These are phyloP conservation scores for Adela reaumurella DNA, from an alignment of 2,888 invertebrate species.

Conservation along the genomic window DNA sequence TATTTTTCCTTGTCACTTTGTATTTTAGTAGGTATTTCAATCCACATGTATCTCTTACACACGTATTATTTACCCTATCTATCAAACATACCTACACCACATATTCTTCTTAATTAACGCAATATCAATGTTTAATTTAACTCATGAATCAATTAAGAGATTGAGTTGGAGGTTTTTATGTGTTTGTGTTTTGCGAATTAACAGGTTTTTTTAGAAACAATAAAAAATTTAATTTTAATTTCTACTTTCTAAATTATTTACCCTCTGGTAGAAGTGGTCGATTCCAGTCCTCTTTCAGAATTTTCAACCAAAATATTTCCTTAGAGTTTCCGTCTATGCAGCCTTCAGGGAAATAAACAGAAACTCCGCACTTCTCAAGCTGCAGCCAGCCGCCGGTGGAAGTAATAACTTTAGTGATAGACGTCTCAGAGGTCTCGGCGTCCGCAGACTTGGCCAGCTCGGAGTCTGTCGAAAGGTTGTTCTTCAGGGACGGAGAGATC, in stretches of 20 bases:
- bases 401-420: constrained; percentile 49
- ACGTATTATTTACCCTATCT: too few relatives aligned
- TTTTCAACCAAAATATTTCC: constrained; percentile 83
- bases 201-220: too few relatives aligned
- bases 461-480: constrained; percentile 39
- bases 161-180: too few relatives aligned
- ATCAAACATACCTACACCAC: too few relatives aligned
- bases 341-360: constrained; percentile 83
- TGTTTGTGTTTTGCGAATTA: too few relatives aligned
- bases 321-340: constrained; percentile 77
- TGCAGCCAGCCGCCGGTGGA: constrained; percentile 60
- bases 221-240: constrained; percentile 7
- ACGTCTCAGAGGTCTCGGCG: constrained; percentile 26
- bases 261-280: constrained; percentile 78
- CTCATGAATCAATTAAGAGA: too few relatives aligned
- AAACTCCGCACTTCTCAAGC: constrained; percentile 74
- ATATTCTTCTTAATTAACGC: too few relatives aligned
- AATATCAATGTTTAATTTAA: too few relatives aligned
- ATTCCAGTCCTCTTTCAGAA: constrained; percentile 88
- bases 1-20: too few relatives aligned
- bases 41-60: too few relatives aligned
- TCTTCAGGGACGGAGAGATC: constrained; percentile 43
- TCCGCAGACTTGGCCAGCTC: constrained; percentile 17
- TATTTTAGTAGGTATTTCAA: too few relatives aligned
- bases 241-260: constrained; percentile 13